Evolutionary conservation across 2,888 invertebrate genomes (phyloP), one percentile per base, ranked within the genome.

Genomic region (Bursaphelenchus okinawaensis): DNA sequence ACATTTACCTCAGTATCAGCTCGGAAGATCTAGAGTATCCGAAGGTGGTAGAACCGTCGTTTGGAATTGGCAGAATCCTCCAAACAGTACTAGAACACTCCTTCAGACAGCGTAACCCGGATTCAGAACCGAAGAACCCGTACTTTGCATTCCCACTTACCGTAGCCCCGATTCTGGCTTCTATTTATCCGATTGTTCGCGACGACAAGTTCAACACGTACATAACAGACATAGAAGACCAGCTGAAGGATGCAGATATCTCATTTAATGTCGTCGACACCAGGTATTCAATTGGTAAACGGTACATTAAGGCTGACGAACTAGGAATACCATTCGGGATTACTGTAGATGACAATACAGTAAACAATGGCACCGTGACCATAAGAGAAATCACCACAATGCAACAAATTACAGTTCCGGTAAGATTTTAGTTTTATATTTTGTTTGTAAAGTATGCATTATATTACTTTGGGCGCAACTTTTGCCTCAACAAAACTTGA

Each of bases 31-130:
- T 40, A 3, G 40, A 40, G 40, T 6, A 40, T 4, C 3, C 40
- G n/a, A 40, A 6, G n/a, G 96, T 98, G 3, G 92, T 98, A 80
- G 98, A 98, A 84, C 98, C 98, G 4, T 96, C 96, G 0, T 98
- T 98, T 86, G 98, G 94, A 79, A 88, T 98, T 81, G 98, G 96
- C 0, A 88, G 98, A 69, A 90, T 98, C 65, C 90, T 98, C 88
- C 98, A 98, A 83, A 88, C 93, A 0, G 87, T 95, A 68, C 89
- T 96, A 74, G 98, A 98, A 83, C 98, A 98, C 83, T 93, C 91
- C 83, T 98, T 96, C 85, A 89, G 88, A 76, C 88, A 89, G 81
- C 87, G 98, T 70, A 91, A 93, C 67, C 92, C 90, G 62, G 95
- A 95, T 85, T 95, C 93, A 82, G 92, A 93, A 85, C 88, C 96